phyloP scores from a whole-genome alignment of 2,113 vertebrate species.

The Stegostoma tigrinum region DNA sequence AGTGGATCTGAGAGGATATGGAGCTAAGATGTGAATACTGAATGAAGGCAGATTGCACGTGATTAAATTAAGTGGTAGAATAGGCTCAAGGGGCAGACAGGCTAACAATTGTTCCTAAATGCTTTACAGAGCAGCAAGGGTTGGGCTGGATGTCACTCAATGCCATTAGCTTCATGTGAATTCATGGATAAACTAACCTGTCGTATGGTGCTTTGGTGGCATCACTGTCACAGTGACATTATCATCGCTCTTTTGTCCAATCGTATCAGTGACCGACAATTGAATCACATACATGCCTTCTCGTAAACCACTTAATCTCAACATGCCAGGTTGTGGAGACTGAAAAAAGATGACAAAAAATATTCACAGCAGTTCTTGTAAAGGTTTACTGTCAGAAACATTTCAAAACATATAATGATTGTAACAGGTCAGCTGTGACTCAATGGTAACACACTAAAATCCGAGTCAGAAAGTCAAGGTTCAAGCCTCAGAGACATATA shows the following conservation, averaged over 20 bases:
- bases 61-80: not conserved
- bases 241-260: constrained; percentile 77
- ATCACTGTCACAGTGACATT: constrained; percentile 78
- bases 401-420: not conserved
- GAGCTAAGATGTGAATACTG: not conserved
- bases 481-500: not conserved
- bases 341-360: constrained; percentile 42
- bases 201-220: constrained; percentile 61
- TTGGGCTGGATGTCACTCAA: not conserved
- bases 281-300: constrained; percentile 77
- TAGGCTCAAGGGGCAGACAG: not conserved
- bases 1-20: not conserved
- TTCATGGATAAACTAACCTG: constrained; percentile 55
- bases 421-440: not conserved
- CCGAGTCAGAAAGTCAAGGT: not conserved
- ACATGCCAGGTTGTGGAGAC: constrained; percentile 79
- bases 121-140: not conserved
- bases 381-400: not conserved
- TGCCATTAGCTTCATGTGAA: not conserved
- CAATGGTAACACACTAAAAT: not conserved
- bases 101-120: not conserved
- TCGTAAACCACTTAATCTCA: constrained; percentile 76
- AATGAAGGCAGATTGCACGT: not conserved
- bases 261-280: constrained; percentile 76
- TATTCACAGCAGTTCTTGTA: not conserved